phyloP scores from a whole-genome alignment of 2,797 vertebrate genomes.

The Pogoniulus pusillus region DNA sequence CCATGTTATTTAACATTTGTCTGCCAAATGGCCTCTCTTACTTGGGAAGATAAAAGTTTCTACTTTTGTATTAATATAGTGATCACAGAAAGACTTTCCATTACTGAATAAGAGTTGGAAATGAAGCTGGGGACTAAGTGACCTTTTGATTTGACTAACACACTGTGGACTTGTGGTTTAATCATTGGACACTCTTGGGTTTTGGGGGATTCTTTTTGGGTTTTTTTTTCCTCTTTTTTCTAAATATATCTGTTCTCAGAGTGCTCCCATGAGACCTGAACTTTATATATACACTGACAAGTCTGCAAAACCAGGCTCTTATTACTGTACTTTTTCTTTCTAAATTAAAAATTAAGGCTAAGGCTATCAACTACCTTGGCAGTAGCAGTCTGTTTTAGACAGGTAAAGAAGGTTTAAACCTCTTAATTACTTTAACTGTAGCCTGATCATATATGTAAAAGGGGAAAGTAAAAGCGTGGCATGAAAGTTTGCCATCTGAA shows the following conservation, averaged over 20 bases:
- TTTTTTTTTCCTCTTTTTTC: not conserved
- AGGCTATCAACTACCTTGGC: not conserved
- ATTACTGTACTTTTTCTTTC: not conserved
- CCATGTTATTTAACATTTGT: constrained; percentile 16
- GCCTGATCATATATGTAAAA: not conserved
- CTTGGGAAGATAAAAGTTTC: not conserved
- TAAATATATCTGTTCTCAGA: not conserved
- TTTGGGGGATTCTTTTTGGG: not conserved
- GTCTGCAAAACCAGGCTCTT: not conserved
- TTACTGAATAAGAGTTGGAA: constrained; percentile 1
- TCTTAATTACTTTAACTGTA: not conserved
- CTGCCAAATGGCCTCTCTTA: constrained; percentile 34
- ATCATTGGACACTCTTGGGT: not conserved
- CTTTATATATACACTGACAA: not conserved
- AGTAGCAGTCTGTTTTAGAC: not conserved
- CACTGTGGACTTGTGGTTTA: not conserved
- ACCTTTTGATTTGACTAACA: not conserved
- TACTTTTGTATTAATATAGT: not conserved
- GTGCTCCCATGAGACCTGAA: not conserved
- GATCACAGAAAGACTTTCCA: not conserved
- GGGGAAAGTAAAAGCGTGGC: not conserved
- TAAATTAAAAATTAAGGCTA: not conserved
- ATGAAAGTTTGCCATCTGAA: not conserved
- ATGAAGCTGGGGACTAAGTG: not conserved
- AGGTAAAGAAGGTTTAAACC: not conserved